Evolutionary conservation across 2,888 invertebrate species (phyloP), one percentile per base, ranked within the genome.

Genomic region (Ormyrus thymus): DNA sequence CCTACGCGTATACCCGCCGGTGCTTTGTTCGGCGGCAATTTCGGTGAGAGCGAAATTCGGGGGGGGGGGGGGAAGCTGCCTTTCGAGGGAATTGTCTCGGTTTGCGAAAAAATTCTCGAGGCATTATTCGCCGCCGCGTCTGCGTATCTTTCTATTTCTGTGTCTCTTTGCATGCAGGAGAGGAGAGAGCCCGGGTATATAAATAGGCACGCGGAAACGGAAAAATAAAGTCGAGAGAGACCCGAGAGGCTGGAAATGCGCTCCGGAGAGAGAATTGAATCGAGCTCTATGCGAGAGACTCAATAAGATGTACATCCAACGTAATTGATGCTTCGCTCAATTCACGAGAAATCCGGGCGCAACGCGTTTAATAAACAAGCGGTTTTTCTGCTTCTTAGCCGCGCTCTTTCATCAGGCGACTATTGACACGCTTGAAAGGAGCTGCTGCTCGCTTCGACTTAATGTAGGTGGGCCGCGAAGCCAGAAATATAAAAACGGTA

Each of bases 321-420:
- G 62, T 64, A 64, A 78, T 74, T 70, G 74, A 51, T 65, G 70
- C 70, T 58, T 56, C 51, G 69, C 59, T 78, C 53, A 65, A 64
- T 74, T 70, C 53, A 45, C 51, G 68, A 68, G 29, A 55, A 56
- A 56, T 62, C 7, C 62, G 9, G 55, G 61, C 43, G n/a, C 15
- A 6, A n/a, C 10, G 29, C 43, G n/a, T 13, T 46, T 29, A 15
- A 43, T 68, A 46, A 50, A 29, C 4, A 29, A 29, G 29, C 29
- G 29, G 29, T 29, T 29, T 29, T 29, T 29, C 29, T 29, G 29
- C 2, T 29, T 29, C 2, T 29, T 4, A 29, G 29, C 4, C 29
- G 2, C 29, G 29, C 29, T 29, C 4, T 29, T 29, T 29, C 29
- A 29, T 29, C 29, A 4, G 29, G 29, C 3, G 29, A 29, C 3